Evolutionary conservation across 2,113 vertebrate species (phyloP).

Genomic region (Erinaceus europaeus): DNA sequence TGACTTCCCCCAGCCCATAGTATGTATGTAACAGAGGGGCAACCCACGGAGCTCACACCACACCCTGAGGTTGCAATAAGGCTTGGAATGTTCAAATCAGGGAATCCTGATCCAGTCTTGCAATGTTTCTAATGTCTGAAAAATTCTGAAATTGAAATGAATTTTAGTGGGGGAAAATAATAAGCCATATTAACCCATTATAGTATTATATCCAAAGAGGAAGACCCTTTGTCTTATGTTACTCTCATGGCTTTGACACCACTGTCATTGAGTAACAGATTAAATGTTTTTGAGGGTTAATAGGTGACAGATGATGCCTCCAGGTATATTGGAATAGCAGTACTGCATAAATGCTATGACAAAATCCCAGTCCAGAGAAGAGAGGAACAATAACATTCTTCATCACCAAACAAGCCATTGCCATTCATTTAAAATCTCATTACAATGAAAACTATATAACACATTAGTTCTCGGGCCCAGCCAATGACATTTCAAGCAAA

Average conservation of each 20-base stretch:
- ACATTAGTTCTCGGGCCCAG: background rate
- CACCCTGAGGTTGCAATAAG: background rate
- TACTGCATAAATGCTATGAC: background rate
- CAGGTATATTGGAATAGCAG: background rate
- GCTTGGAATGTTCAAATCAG: background rate
- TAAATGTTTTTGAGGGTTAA: background rate
- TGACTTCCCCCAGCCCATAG: background rate
- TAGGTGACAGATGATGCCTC: background rate
- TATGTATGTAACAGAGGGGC: no score
- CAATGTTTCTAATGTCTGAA: background rate
- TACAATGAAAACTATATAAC: background rate
- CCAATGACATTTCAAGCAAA: background rate
- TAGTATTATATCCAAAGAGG: background rate
- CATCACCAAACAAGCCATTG: background rate
- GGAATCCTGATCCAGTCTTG: background rate
- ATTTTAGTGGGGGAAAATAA: background rate
- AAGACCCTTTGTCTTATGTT: constrained; percentile 18
- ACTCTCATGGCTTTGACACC: constrained; percentile 14
- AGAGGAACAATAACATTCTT: constrained; percentile 6
- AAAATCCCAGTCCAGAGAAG: background rate
- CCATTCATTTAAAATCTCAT: constrained; percentile 22
- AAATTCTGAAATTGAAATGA: constrained; percentile 31
- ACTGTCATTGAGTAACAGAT: background rate
- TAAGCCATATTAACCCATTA: background rate
- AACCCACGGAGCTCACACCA: background rate